Evolutionary conservation across 2,888 invertebrate genomes (phyloP), one percentile per base, ranked within the genome.

Genomic region (Gastracanthus pulcherrimus): DNA sequence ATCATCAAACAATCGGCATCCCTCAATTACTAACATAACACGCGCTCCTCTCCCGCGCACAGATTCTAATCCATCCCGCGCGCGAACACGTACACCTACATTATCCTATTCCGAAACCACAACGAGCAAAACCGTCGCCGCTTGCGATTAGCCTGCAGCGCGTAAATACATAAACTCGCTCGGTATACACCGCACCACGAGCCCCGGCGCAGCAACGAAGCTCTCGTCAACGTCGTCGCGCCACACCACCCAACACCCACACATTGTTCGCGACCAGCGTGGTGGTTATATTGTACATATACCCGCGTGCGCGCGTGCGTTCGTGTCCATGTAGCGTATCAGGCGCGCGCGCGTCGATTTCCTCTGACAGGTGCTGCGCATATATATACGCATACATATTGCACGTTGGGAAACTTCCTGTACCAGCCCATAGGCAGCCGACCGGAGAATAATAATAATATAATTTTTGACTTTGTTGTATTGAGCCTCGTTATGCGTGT

Each of bases 391-490:
- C 13, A 51, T 19, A 13, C 7, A n/a, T n/a, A n/a, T n/a, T n/a
- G n/a, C n/a, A n/a, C 51, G 51, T 75, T 75, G 74, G 31, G 74
- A 58, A 76, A 77, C 77, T 77, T 77, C 77, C 77, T 77, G 77
- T 51, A 26, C n/a, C 48, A n/a, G 48, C 11, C 11, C n/a, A 9
- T 16, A 31, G 13, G 48, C 64, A 69, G 58, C 45, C 76, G 45
- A 69, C 23, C 77, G 64, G 4, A 7, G 71, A 78, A 51, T 70
- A 70, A 64, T 62, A 36, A 62, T 31, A 62, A 62, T 77, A 60
- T 48, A 48, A 66, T 70, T 78, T 71, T 55, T 51, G 45, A 34
- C 66, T 36, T 66, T 64, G 64, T 72, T 72, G 58, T 23, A 26
- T 9, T 16, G 5, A 19, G n/a, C 4, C 3, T 3, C n/a, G 41